phyloP scores from a whole-genome alignment of 2,797 vertebrate genomes.

The Synaphobranchus kaupii region DNA sequence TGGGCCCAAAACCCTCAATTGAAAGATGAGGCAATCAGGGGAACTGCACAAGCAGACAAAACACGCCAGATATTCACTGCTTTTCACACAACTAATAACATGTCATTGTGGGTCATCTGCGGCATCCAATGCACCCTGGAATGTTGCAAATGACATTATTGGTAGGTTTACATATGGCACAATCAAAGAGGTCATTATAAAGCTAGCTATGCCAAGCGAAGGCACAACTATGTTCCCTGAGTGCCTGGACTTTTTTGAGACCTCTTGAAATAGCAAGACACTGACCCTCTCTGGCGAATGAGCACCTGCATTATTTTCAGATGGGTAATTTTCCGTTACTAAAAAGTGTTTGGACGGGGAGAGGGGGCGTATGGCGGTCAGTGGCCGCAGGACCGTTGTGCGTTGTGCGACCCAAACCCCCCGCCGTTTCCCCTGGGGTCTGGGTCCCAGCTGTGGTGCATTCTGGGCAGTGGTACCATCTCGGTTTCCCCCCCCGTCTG shows the following conservation, averaged over 20 bases:
- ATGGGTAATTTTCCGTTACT: neutral
- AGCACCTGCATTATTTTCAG: neutral
- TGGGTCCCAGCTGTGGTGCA: too few relatives aligned
- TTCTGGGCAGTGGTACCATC: neutral
- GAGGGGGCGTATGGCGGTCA: too few relatives aligned
- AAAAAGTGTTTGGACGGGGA: neutral
- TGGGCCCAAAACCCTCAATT: neutral
- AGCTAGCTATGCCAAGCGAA: neutral
- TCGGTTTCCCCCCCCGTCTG: neutral
- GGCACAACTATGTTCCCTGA: neutral
- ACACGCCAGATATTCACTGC: neutral
- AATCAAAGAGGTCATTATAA: neutral
- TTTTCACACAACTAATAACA: neutral
- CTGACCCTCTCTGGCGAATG: neutral
- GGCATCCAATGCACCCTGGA: neutral
- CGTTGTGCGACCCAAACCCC: too few relatives aligned
- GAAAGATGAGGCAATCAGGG: neutral
- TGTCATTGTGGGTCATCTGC: neutral
- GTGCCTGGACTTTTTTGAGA: neutral
- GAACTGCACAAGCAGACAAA: neutral
- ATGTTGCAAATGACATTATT: neutral
- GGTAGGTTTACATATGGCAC: neutral
- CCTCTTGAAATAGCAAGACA: neutral
- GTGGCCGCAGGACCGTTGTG: too few relatives aligned
- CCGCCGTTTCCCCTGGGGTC: too few relatives aligned